phyloP scores from a whole-genome alignment of 2,888 invertebrate species.

The Cepaea hortensis region DNA sequence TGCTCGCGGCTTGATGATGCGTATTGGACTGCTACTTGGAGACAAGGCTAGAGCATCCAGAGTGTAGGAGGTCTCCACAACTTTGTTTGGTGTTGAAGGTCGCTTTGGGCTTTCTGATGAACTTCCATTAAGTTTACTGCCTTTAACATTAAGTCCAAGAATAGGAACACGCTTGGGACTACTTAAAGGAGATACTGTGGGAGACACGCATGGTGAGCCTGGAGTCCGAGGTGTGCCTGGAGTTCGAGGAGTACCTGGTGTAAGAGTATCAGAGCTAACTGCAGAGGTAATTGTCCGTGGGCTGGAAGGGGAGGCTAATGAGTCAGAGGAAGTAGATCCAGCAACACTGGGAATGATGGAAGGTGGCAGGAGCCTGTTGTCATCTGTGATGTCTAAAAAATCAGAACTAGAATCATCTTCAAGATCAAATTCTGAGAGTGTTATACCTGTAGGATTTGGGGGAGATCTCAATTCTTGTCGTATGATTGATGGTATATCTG shows the following conservation, averaged over 20 bases:
- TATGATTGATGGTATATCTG: constrained; percentile 67
- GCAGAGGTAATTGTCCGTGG: constrained; percentile 64
- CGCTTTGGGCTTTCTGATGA: constrained; percentile 59
- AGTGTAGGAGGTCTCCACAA: constrained; percentile 58
- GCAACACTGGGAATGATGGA: constrained; percentile 50
- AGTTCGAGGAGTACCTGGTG: constrained; percentile 69
- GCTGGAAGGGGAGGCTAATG: constrained; percentile 57
- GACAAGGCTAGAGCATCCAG: constrained; percentile 70
- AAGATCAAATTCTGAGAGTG: constrained; percentile 58
- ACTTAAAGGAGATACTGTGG: constrained; percentile 67
- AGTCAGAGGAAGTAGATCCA: constrained; percentile 64
- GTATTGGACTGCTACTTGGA: constrained; percentile 68
- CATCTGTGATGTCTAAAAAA: constrained; percentile 59
- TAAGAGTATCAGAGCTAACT: constrained; percentile 72
- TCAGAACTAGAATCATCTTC: constrained; percentile 65
- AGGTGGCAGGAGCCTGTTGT: constrained; percentile 60
- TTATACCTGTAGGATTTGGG: constrained; percentile 55
- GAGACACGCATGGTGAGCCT: constrained; percentile 70
- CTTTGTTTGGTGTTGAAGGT: constrained; percentile 64
- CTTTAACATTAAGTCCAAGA: constrained; percentile 27
- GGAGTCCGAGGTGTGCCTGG: constrained; percentile 70
- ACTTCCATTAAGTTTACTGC: constrained; percentile 58
- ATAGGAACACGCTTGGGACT: constrained; percentile 63
- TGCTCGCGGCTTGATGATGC: constrained; percentile 61
- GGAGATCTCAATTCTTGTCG: constrained; percentile 58